Percentiles rank a stretch among this genome's conserved stretches.
Evolutionary conservation across 2,113 vertebrate genomes (phyloP).

Genomic region (Neomonachus schauinslandi): DNA sequence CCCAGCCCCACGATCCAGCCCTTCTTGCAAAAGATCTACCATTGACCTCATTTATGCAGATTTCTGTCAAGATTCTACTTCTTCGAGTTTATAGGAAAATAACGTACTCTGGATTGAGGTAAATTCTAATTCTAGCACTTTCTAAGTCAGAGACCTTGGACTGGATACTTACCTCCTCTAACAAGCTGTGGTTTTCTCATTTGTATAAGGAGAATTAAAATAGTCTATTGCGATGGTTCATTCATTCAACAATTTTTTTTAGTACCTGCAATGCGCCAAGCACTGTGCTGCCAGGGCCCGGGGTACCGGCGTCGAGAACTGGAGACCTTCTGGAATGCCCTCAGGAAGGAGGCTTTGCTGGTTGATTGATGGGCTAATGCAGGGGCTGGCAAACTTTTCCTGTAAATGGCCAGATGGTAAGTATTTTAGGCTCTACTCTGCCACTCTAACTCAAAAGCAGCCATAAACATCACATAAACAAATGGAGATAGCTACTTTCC

Average conservation of each 20-base stretch:
- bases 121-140: not conserved
- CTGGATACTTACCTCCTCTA: not conserved
- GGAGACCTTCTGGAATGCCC: not conserved
- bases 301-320: not conserved
- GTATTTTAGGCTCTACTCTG: not conserved
- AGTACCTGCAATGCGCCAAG: not conserved
- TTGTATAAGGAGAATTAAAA: not conserved
- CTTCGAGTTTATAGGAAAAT: not conserved
- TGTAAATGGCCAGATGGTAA: not conserved
- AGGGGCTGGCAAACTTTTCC: not conserved
- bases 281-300: not conserved
- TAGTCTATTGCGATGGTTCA: not conserved
- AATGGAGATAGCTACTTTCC: not conserved
- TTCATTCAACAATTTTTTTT: not conserved
- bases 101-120: not conserved
- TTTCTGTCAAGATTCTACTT: not conserved
- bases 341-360: not conserved
- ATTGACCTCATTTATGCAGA: not conserved
- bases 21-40: not conserved
- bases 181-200: conserved; percentile 31
- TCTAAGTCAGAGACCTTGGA: not conserved
- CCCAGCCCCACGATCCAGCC: not conserved
- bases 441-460: not conserved
- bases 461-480: not conserved
- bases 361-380: not conserved